Percentiles rank a stretch among this genome's conserved stretches.
phyloP scores from a whole-genome alignment of 2,113 vertebrate genomes.

The Hippocampus abdominalis region DNA sequence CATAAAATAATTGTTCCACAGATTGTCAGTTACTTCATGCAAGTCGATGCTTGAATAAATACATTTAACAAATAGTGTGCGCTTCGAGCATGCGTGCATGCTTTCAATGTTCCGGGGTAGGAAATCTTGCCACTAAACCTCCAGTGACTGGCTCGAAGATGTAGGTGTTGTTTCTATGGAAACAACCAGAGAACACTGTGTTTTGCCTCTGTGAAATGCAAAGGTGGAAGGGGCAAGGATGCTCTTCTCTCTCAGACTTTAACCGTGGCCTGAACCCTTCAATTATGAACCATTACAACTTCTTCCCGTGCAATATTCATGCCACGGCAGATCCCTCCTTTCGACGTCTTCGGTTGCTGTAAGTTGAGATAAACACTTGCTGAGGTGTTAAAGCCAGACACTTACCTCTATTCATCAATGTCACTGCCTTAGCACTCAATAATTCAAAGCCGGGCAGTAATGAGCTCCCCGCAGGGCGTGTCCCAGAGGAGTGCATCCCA shows the following conservation, averaged over 20 bases:
- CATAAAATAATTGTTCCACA: not conserved
- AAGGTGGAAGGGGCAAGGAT: conserved; percentile 4
- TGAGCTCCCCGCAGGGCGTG: conserved; percentile 69
- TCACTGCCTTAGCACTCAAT: conserved; percentile 66
- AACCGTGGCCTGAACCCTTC: conserved; percentile 48
- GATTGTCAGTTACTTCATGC: not conserved
- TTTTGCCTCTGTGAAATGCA: conserved; percentile 1
- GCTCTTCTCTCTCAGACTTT: conserved; percentile 17
- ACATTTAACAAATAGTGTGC: not conserved
- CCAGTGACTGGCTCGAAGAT: conserved; percentile 8
- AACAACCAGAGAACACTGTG: not conserved
- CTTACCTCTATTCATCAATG: conserved; percentile 55
- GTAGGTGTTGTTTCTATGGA: conserved; percentile 7
- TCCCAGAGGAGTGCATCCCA: conserved; percentile 55
- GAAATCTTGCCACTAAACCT: not conserved
- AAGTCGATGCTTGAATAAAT: not conserved
- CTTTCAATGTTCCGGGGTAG: not conserved
- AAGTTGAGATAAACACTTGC: conserved; percentile 73
- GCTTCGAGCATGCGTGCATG: not conserved
- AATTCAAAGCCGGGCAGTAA: conserved; percentile 73
- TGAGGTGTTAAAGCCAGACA: conserved; percentile 60
- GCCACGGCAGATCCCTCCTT: conserved; percentile 40
- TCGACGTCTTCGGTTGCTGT: conserved; percentile 61
- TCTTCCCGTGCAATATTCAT: conserved; percentile 61
- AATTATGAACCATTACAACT: conserved; percentile 67